These are phyloP conservation scores for Mesorhabditis sp. DNA, from an alignment of 2,888 invertebrate genomes.

Conservation along the genomic window DNA sequence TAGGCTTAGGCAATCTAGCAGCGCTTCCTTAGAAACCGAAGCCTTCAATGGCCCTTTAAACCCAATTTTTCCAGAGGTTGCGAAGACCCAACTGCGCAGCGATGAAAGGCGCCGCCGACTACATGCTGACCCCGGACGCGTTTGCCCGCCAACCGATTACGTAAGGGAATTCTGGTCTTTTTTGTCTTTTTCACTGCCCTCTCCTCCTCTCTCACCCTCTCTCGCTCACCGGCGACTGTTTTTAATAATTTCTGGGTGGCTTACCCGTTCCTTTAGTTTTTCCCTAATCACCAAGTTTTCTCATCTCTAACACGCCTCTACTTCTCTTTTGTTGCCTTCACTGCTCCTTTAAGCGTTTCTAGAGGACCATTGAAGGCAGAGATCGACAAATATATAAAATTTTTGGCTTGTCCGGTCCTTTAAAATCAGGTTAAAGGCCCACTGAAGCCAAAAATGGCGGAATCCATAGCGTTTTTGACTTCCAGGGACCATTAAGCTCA, in stretches of 20 bases:
- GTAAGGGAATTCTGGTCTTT: conserved; percentile 19
- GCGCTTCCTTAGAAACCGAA: background rate
- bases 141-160: conserved; percentile 53
- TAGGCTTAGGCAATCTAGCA: background rate
- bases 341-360: no score
- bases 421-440: no score
- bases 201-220: conserved; percentile 10
- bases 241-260: background rate
- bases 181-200: conserved; percentile 7
- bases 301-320: no score
- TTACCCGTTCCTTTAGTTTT: conserved; percentile 30
- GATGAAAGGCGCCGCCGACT: conserved; percentile 45
- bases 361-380: no score
- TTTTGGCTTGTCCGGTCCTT: no score
- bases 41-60: background rate
- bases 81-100: conserved; percentile 53
- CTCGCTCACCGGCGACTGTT: conserved; percentile 3
- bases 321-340: no score
- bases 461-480: no score
- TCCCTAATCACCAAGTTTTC: conserved; percentile 13
- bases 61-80: conserved; percentile 22
- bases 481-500: no score
- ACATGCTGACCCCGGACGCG: conserved; percentile 52
- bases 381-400: no score
- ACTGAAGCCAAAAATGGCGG: no score